Evolutionary conservation across 2,888 invertebrate genomes (phyloP).

Genomic region (Trichogramma dendrolimi): DNA sequence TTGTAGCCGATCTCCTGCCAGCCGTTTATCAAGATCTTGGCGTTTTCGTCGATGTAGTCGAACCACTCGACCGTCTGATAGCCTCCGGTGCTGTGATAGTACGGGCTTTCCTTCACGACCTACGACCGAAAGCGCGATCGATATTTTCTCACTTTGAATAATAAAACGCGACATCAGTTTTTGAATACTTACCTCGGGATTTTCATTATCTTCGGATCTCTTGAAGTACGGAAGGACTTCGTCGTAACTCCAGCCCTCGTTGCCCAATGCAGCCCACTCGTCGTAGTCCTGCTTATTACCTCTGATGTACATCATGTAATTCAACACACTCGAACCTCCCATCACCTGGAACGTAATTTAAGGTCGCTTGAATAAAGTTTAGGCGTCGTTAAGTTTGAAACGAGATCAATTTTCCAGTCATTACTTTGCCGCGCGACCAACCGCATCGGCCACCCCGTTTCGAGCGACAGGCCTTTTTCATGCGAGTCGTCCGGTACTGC

Average conservation of each 20-base stretch:
- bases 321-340: constrained; percentile 61
- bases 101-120: constrained; percentile 47
- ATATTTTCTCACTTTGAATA: not conserved
- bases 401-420: not conserved
- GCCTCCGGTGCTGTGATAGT: constrained; percentile 61
- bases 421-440: constrained; percentile 64
- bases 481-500: constrained; percentile 66
- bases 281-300: constrained; percentile 58
- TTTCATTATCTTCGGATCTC: constrained; percentile 54
- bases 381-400: not conserved
- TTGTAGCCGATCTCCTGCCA: constrained; percentile 63
- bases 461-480: constrained; percentile 60
- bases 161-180: not conserved
- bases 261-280: constrained; percentile 57
- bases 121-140: constrained; percentile 29
- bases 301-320: constrained; percentile 61
- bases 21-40: constrained; percentile 58
- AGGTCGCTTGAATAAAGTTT: not conserved
- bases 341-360: constrained; percentile 44
- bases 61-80: constrained; percentile 64
- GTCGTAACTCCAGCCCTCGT: constrained; percentile 58
- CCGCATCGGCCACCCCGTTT: constrained; percentile 58
- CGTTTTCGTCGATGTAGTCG: constrained; percentile 60
- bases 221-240: constrained; percentile 53
- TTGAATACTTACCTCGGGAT: constrained; percentile 36